A percentile compares a stretch with the other conserved stretches of the same genome.
Conservation (phyloP, 2,888 invertebrate species). For the Conistra vaccinii region DNA sequence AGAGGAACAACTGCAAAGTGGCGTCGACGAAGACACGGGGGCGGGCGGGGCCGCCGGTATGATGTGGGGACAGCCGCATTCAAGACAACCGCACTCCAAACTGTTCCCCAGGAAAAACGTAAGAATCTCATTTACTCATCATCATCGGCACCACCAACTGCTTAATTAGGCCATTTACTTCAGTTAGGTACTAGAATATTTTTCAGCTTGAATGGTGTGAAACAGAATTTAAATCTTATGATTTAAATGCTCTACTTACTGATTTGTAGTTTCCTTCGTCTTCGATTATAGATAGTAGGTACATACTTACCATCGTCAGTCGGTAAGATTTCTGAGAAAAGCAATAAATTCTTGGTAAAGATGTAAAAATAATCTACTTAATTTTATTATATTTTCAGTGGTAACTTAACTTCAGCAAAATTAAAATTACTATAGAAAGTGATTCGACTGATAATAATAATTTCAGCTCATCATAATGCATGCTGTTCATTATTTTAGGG, state of each 20-base stretch:
- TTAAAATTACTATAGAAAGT: background rate
- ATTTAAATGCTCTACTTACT: too few relatives aligned
- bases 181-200: background rate
- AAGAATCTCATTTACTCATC: slow-evolving; percentile 39
- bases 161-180: background rate
- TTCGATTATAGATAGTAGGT: too few relatives aligned
- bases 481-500: background rate
- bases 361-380: too few relatives aligned
- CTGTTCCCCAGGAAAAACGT: slow-evolving; percentile 82
- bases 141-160: background rate
- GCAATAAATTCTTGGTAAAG: too few relatives aligned
- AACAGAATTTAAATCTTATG: too few relatives aligned
- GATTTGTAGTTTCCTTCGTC: too few relatives aligned
- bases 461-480: background rate
- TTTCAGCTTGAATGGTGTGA: background rate
- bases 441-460: background rate
- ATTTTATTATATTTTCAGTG: background rate
- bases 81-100: slow-evolving; percentile 80
- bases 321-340: too few relatives aligned
- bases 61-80: slow-evolving; percentile 72
- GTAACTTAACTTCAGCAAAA: background rate
- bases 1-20: slow-evolving; percentile 85
- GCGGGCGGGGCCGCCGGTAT: slow-evolving; percentile 67
- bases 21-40: slow-evolving; percentile 80
- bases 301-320: too few relatives aligned